phyloP scores from a whole-genome alignment of 2,797 vertebrate genomes.

The Rhyacichthys aspro region DNA sequence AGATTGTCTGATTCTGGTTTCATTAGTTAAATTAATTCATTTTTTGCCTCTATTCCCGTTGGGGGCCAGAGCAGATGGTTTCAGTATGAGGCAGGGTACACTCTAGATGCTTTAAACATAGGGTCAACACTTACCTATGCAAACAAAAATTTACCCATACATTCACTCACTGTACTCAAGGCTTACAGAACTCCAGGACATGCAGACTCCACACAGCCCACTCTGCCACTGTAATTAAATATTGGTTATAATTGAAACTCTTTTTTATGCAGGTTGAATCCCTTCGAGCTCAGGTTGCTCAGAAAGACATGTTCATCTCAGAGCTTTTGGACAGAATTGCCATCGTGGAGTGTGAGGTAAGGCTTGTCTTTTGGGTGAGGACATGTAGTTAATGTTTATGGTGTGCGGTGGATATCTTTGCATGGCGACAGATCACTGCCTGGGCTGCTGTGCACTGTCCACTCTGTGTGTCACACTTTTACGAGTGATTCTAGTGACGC shows the following conservation, averaged over 20 bases:
- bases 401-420: constrained; percentile 49
- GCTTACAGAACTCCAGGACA: too few relatives aligned
- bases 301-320: constrained; percentile 94
- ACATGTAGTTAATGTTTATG: background rate
- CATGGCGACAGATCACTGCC: constrained; percentile 28
- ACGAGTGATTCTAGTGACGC: constrained; percentile 28
- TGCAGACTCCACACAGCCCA: background rate
- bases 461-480: constrained; percentile 35
- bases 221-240: background rate
- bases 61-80: too few relatives aligned
- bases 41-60: too few relatives aligned
- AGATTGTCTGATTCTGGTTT: background rate
- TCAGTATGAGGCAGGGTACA: too few relatives aligned
- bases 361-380: constrained; percentile 23
- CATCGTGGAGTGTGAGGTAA: constrained; percentile 97
- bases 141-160: too few relatives aligned
- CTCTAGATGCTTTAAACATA: too few relatives aligned
- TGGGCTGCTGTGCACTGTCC: constrained; percentile 39
- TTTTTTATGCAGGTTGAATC: constrained; percentile 84
- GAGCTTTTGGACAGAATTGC: constrained; percentile 96
- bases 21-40: too few relatives aligned
- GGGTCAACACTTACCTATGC: too few relatives aligned
- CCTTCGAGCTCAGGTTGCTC: constrained; percentile 88
- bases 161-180: too few relatives aligned
- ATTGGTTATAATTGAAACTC: background rate